Conservation (phyloP, 2,113 vertebrate genomes). For the Spheniscus mendiculus region DNA sequence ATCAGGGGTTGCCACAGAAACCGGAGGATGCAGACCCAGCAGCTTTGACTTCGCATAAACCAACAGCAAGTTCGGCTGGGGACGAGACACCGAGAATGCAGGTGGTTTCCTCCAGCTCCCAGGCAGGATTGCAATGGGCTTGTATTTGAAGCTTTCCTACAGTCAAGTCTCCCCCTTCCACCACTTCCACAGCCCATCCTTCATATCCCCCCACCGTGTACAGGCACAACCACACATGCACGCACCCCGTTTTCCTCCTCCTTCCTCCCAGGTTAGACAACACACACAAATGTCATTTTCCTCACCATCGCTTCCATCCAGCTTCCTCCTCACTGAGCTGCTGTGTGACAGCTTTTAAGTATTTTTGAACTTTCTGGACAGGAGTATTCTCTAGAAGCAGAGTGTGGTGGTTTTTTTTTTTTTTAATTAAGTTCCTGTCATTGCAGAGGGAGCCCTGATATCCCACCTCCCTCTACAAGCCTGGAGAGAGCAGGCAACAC, state of each 20-base stretch:
- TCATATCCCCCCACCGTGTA: rapidly evolving
- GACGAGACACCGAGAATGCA: not conserved
- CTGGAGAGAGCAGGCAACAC: not conserved
- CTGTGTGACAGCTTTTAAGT: not conserved
- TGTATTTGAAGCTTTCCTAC: not conserved
- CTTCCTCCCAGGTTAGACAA: not conserved
- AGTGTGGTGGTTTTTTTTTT: not conserved
- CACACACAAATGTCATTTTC: not conserved
- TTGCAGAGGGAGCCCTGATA: not conserved
- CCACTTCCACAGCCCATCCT: not conserved
- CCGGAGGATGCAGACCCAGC: not conserved
- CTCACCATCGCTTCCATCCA: not conserved
- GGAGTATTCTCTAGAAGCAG: not conserved
- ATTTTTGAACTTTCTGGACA: not conserved
- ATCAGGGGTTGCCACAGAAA: slow-evolving; percentile 16
- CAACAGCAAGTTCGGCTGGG: not conserved
- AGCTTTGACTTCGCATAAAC: slow-evolving; percentile 16
- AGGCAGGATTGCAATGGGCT: not conserved
- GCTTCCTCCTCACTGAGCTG: not conserved
- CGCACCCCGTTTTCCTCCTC: rapidly evolving
- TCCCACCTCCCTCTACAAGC: not conserved
- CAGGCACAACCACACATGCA: not conserved
- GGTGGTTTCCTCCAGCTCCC: not conserved
- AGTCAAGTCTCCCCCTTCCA: not conserved
- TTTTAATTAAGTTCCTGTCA: not conserved